Percentiles rank a stretch among this genome's conserved stretches.
These are phyloP conservation scores for Chiridota heheva DNA, from an alignment of 35 echinoderm and acorn worm genomes.

Conservation along the genomic window DNA sequence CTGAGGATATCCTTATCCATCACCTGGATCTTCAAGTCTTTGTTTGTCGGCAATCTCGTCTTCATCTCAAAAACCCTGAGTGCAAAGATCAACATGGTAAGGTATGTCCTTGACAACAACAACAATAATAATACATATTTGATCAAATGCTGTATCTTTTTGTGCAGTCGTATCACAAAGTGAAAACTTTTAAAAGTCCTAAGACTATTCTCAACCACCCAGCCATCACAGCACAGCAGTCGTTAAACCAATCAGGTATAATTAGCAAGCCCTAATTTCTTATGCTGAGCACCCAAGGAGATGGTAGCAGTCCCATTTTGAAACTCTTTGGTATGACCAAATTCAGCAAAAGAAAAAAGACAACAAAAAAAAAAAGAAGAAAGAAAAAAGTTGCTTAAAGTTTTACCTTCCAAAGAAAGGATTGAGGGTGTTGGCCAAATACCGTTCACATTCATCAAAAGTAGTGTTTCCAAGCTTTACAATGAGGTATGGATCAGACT, in stretches of 20 bases:
- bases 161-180: neutral
- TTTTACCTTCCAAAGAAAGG: constrained; percentile 82
- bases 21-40: constrained; percentile 55
- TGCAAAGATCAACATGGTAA: neutral
- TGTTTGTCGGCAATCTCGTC: constrained; percentile 55
- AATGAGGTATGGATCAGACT: constrained; percentile 80
- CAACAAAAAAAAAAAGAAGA: neutral
- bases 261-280: too few relatives aligned
- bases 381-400: neutral
- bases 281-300: too few relatives aligned
- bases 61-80: constrained; percentile 77
- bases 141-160: neutral
- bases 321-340: too few relatives aligned
- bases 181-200: neutral
- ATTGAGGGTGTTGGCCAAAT: constrained; percentile 83
- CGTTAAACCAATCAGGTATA: too few relatives aligned
- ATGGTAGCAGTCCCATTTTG: too few relatives aligned
- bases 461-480: constrained; percentile 47
- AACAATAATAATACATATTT: neutral
- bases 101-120: neutral
- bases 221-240: too few relatives aligned
- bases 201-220: too few relatives aligned
- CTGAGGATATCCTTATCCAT: constrained; percentile 81
- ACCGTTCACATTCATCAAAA: constrained; percentile 56
- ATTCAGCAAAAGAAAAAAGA: neutral